phyloP scores from a whole-genome alignment of 2,888 invertebrate genomes.

The Euclidia mi region DNA sequence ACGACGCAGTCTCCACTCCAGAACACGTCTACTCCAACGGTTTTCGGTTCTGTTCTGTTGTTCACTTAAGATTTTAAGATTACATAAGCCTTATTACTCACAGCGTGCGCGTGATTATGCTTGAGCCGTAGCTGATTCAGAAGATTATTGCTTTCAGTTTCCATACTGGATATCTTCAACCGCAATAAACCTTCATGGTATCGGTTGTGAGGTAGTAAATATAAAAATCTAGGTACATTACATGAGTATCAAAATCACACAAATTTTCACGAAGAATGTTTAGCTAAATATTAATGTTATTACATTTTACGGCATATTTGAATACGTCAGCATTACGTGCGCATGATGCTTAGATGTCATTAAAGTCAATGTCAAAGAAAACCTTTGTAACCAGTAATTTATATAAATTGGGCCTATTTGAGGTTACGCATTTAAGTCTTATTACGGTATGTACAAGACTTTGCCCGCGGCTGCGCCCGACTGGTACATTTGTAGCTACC shows the following conservation, averaged over 20 bases:
- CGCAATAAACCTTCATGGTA: conserved; percentile 52
- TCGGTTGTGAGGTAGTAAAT: conserved; percentile 29
- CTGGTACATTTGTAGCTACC: too few species aligned
- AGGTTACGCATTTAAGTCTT: too few species aligned
- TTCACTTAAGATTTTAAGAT: too few species aligned
- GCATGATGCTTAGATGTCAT: conserved; percentile 6
- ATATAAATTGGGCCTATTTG: neutral
- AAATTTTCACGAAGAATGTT: conserved; percentile 44
- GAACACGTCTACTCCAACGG: too few species aligned
- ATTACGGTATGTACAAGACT: too few species aligned
- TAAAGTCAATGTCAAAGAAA: conserved; percentile 19
- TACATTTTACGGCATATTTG: conserved; percentile 34
- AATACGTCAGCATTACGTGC: conserved; percentile 16
- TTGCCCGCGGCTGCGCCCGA: too few species aligned
- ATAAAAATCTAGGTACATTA: conserved; percentile 37
- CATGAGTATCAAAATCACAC: conserved; percentile 58
- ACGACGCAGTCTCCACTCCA: too few species aligned
- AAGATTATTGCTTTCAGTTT: conserved; percentile 71
- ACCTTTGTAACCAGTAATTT: conserved; percentile 8
- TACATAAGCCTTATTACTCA: too few species aligned
- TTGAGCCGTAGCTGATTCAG: conserved; percentile 71
- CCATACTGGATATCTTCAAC: conserved; percentile 66
- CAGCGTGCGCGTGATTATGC: conserved; percentile 66
- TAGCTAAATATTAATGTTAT: conserved; percentile 34
- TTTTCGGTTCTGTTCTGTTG: too few species aligned